Evolutionary conservation across 37 sponge, comb jelly and placozoan species (phyloP), one percentile per base, ranked within the genome.

Genomic region (Bolinopsis microptera): DNA sequence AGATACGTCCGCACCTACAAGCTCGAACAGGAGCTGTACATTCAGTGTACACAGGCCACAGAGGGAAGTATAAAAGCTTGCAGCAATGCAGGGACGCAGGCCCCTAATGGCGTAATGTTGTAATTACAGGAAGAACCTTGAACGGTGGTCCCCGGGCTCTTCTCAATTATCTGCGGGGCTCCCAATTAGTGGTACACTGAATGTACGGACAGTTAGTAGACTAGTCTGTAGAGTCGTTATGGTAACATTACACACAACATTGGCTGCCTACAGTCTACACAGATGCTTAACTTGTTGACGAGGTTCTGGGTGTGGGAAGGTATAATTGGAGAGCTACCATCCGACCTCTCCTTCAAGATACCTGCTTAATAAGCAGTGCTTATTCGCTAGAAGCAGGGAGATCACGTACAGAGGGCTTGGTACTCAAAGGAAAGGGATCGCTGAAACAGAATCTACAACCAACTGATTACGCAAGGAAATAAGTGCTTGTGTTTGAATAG

Each of bases 91-190:
- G 30, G 22, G 30, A 72, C 18, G 26, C 74, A 8, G 30, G 5
- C 74, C 80, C 36, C 80, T 77, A 77, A 77, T 77, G 80, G 32
- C 36, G 33, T 77, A 77, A 77, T 77, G 33, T 77, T 22, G 9
- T 77, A 77, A 77, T 77, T 77, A 32, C 80, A 77, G 80, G 80
- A 32, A 35, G 37, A 48, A 48, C 61, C 61, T 48, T 48, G 61
- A 48, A 48, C 61, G 61, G 61, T 48, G 61, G 61, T 48, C 61
- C 61, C 61, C 9, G 61, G n/a, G n/a, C n/a, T n/a, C n/a, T n/a
- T n/a, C 61, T 48, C 61, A 13, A 48, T 48, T 48, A 48, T 48
- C 61, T 13, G n/a, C n/a, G n/a, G n/a, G 61, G 61, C 61, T 13
- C 61, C 61, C 61, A 48, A 48, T 48, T 48, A 48, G 61, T 48